Evolutionary conservation across 2,113 vertebrate genomes (phyloP), one percentile per base, ranked within the genome.

Genomic region (Verasper variegatus): DNA sequence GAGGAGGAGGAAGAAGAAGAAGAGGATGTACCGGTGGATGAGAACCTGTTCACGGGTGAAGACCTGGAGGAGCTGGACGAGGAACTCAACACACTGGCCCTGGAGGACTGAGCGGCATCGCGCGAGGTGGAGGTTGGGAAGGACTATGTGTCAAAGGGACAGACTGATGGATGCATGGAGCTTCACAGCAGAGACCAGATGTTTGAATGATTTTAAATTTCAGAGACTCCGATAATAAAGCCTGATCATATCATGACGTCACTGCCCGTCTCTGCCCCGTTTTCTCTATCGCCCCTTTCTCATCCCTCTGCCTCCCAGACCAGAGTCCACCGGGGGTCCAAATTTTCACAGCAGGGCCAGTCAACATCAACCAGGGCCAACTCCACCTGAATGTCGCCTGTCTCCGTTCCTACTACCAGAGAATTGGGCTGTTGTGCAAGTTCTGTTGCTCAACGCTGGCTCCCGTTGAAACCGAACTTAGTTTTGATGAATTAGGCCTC

Each of bases 31-130:
- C 98, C 98, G 5, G 98, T 99, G 69, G 98, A 99, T 61, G 98
- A 99, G 93, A 99, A 99, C 86, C 96, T 99, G 66, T 99, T 99
- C 81, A 99, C 96, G 14, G 97, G 97, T 23, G 98, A 99, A 93
- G 98, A 99, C 89, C 93, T 99, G 88, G 98, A 99, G 72, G 98
- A 99, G 87, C 94, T 99, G 76, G 98, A 99, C 86, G 98, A 99
- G 90, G 98, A 99, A 85, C 93, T 99, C 51, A 97, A 97, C 94
- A 96, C 96, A 83, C 95, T 99, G 87, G 96, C 95, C 76, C 89
- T 99, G 93, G 97, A 98, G 63, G 97, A 98, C 93, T 98, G 95
- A 97, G 77, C 3, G 37, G 62, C 7, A 8, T 0, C 15, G 47
- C 14, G 17, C 1, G 73, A 64, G 65, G 37, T 5, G 61, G 77